Conservation (phyloP, 2,113 vertebrate species). For the Furnarius figulus region DNA sequence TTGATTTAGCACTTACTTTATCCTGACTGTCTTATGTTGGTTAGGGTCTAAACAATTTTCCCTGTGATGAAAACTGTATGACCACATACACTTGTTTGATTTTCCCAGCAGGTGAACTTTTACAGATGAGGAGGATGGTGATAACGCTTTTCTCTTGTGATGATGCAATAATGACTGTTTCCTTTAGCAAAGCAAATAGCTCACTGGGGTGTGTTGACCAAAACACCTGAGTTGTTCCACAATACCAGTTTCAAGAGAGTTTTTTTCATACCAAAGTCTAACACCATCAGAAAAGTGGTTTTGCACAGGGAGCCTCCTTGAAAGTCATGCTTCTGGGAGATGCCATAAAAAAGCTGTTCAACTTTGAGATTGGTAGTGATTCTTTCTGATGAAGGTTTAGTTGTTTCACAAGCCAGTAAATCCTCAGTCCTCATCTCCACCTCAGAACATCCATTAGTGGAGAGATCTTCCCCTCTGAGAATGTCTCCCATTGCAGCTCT, state of each 20-base stretch:
- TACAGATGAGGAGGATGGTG: not conserved
- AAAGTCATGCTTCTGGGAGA: not conserved
- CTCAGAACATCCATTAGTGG: not conserved
- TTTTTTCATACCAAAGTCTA: not conserved
- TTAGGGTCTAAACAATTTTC: not conserved
- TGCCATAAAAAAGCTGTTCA: not conserved
- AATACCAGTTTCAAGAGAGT: not conserved
- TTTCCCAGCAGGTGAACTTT: not conserved
- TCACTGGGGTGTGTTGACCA: not conserved
- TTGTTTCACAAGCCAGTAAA: not conserved
- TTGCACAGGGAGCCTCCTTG: not conserved
- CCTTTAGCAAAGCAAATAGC: constrained; percentile 20
- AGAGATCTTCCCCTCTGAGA: not conserved
- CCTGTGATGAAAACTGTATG: not conserved
- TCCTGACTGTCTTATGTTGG: not conserved
- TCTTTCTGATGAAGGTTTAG: not conserved
- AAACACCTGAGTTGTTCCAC: not conserved
- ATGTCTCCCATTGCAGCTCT: not conserved
- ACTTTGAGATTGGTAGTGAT: not conserved
- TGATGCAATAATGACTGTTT: not conserved
- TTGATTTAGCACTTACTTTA: not conserved
- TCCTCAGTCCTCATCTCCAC: not conserved
- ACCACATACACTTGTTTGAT: not conserved
- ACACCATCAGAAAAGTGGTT: not conserved
- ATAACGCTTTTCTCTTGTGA: not conserved